A percentile compares a stretch with the other conserved stretches of the same genome.
Conservation (phyloP, 2,888 invertebrate species). For the Arrhopalites spinosus region DNA sequence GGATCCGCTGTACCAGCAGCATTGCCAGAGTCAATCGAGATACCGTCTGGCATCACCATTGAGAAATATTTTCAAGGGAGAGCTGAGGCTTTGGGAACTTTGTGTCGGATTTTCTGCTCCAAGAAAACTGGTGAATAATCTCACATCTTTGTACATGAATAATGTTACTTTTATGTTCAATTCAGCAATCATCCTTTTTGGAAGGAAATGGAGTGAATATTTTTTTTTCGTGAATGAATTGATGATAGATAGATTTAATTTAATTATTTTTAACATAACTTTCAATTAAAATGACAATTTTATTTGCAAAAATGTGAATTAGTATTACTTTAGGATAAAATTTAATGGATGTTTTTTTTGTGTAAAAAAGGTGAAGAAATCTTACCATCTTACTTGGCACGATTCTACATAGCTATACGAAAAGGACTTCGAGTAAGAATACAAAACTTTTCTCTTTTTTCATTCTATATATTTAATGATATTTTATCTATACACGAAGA, state of each 20-base stretch:
- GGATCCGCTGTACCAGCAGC: conserved; percentile 65
- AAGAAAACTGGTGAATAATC: conserved; percentile 92
- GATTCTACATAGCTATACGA: conserved; percentile 89
- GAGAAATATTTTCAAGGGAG: conserved; percentile 74
- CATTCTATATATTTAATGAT: background rate
- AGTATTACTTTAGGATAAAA: no score
- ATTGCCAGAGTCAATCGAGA: conserved; percentile 69
- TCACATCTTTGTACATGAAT: no score
- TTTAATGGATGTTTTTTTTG: no score
- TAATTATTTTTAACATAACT: no score
- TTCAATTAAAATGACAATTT: no score
- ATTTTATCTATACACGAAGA: background rate
- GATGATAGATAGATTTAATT: no score
- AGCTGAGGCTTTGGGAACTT: conserved; percentile 91
- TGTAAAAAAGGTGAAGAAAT: no score
- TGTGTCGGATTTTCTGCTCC: conserved; percentile 94
- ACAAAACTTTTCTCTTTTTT: conserved; percentile 3
- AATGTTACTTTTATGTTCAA: no score
- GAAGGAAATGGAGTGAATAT: no score
- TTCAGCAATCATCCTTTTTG: no score
- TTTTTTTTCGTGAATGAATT: no score
- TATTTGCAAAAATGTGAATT: no score
- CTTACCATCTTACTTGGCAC: conserved; percentile 84
- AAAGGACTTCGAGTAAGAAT: conserved; percentile 74
- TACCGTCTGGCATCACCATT: conserved; percentile 73